Percentiles rank a stretch among this genome's conserved stretches.
phyloP scores from a whole-genome alignment of 1,140 invertebrate species.

The Drosophila asahinai region DNA sequence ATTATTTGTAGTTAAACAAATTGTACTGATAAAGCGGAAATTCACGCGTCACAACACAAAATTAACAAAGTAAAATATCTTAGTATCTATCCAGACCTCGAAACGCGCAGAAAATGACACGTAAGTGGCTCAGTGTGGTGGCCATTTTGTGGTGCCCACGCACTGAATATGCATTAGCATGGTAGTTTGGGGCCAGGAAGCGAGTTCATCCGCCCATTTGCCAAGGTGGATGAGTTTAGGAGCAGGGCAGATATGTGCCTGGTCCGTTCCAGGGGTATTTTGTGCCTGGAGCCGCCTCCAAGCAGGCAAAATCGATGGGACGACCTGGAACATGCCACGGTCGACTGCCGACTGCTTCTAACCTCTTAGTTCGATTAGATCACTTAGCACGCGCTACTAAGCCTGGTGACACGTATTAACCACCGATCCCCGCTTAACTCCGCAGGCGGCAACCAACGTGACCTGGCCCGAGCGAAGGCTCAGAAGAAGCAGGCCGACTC shows the following conservation, averaged over 20 bases:
- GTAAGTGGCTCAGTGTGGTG: constrained; percentile 24
- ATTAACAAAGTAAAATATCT: not conserved
- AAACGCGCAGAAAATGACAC: constrained; percentile 40
- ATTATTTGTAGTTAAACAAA: constrained; percentile 11
- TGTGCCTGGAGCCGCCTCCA: no score
- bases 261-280: not conserved
- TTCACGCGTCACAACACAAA: constrained; percentile 14
- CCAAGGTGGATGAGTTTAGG: not conserved
- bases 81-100: constrained; percentile 5
- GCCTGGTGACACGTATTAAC: constrained; percentile 27
- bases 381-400: constrained; percentile 30
- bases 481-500: constrained; percentile 91
- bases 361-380: constrained; percentile 36
- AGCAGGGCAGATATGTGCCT: not conserved
- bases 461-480: constrained; percentile 93
- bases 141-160: constrained; percentile 5
- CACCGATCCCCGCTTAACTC: not conserved
- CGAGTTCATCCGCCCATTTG: not conserved
- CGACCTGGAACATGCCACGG: constrained; percentile 12
- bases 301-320: constrained; percentile 38
- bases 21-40: not conserved
- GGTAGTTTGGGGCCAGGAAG: not conserved
- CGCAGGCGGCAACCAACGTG: constrained; percentile 93
- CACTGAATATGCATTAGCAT: not conserved
- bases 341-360: constrained; percentile 21